Percentiles rank a stretch among this genome's conserved stretches.
Evolutionary conservation across 2,888 invertebrate genomes (phyloP).

Genomic region (Hetaerina titia): DNA sequence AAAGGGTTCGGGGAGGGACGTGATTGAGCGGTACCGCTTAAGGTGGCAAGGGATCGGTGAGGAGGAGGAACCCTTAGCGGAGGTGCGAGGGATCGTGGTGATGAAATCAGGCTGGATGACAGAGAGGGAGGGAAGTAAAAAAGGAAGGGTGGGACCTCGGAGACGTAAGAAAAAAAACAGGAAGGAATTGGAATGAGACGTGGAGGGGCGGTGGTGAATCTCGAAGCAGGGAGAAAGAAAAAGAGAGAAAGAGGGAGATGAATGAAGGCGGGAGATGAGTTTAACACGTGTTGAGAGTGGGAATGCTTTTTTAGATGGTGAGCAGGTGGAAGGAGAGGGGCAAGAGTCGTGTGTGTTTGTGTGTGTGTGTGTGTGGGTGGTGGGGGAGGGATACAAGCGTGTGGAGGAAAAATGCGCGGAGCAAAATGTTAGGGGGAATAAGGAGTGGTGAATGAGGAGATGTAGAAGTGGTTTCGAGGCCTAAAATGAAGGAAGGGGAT

Average conservation of each 20-base stretch:
- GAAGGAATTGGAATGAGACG: neutral
- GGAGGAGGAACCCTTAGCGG: neutral
- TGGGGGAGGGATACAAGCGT: too few relatives aligned
- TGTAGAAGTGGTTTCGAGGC: neutral
- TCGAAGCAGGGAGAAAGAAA: too few relatives aligned
- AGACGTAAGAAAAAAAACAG: neutral
- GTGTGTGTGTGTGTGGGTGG: too few relatives aligned
- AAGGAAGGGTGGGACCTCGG: neutral
- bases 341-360: neutral
- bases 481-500: neutral
- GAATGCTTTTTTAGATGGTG: neutral
- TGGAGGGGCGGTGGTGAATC: neutral
- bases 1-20: neutral
- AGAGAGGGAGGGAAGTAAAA: neutral
- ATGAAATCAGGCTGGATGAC: neutral
- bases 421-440: neutral
- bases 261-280: neutral
- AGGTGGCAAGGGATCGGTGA: neutral
- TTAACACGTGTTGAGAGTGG: slow-evolving; percentile 3
- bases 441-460: slow-evolving; percentile 1
- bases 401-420: neutral
- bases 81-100: neutral
- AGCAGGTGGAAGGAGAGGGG: neutral
- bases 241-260: neutral
- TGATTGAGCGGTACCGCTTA: neutral